Conservation (phyloP, 2,888 invertebrate genomes). For the Phania funesta region DNA sequence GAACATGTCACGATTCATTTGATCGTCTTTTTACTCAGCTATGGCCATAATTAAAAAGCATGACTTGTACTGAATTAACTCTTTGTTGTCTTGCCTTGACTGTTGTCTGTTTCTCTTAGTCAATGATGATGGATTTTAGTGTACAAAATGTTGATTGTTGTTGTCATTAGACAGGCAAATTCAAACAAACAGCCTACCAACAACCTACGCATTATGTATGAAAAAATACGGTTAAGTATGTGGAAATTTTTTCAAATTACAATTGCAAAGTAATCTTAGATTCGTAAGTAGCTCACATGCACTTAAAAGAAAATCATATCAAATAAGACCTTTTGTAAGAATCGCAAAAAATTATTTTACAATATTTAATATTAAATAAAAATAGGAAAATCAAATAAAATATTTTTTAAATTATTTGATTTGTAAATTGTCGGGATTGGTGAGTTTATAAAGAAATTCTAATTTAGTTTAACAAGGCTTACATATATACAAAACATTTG, state of each 20-base stretch:
- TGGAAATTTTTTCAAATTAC: conserved; percentile 4
- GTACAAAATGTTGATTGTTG: conserved; percentile 34
- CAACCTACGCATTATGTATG: conserved; percentile 58
- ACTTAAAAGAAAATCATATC: too few relatives aligned
- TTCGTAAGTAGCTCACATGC: conserved; percentile 4
- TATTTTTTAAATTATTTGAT: too few relatives aligned
- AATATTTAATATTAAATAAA: too few relatives aligned
- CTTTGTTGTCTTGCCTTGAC: conserved; percentile 20
- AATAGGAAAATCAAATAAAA: too few relatives aligned
- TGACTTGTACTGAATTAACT: conserved; percentile 49
- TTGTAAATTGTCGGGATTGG: too few relatives aligned
- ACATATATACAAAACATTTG: too few relatives aligned
- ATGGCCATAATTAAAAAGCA: conserved; percentile 52
- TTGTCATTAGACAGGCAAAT: conserved; percentile 20
- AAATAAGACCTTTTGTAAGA: too few relatives aligned
- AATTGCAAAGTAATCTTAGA: neutral
- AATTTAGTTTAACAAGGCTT: too few relatives aligned
- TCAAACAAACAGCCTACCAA: neutral
- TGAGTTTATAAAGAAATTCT: too few relatives aligned
- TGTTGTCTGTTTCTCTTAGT: conserved; percentile 1
- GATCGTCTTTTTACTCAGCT: conserved; percentile 35
- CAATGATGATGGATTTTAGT: conserved; percentile 49
- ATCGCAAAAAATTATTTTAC: too few relatives aligned
- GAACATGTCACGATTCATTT: conserved; percentile 62
- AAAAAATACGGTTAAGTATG: neutral